A percentile compares a stretch with the other conserved stretches of the same genome.
phyloP scores from a whole-genome alignment of 2,113 vertebrate species.

The Tretioscincus oriximinensis region DNA sequence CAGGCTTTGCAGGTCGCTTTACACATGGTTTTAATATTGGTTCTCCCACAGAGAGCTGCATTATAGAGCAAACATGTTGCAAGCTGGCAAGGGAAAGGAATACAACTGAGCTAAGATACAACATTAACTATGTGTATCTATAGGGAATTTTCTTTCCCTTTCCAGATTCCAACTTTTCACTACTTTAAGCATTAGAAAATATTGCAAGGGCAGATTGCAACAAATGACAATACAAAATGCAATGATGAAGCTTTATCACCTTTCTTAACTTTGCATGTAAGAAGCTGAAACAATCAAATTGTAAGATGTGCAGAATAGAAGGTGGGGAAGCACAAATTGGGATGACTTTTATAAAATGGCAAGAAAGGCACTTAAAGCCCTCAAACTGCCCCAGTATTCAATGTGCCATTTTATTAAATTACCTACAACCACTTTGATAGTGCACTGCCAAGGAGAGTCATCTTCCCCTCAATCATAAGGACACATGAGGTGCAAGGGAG shows the following conservation, averaged over 20 bases:
- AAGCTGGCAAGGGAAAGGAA: background rate
- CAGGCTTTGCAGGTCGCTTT: background rate
- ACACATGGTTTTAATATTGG: slow-evolving; percentile 6
- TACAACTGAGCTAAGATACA: background rate
- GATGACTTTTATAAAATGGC: no score
- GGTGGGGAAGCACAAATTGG: no score
- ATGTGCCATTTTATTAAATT: no score
- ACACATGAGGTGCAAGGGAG: no score
- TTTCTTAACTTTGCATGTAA: background rate
- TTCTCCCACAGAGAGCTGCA: background rate
- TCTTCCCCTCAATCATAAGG: no score
- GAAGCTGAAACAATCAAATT: background rate
- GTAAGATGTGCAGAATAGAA: background rate
- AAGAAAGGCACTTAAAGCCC: no score
- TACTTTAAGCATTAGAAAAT: background rate
- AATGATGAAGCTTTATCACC: background rate
- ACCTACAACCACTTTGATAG: no score
- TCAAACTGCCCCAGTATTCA: no score
- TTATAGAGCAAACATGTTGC: background rate
- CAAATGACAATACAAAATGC: background rate
- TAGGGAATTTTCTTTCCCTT: background rate
- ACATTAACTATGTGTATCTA: background rate
- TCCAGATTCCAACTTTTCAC: accelerated
- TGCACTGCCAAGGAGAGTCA: no score
- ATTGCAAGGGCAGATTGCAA: background rate